These are phyloP conservation scores for Valencia hispanica DNA, from an alignment of 2,797 vertebrate species.

Conservation along the genomic window DNA sequence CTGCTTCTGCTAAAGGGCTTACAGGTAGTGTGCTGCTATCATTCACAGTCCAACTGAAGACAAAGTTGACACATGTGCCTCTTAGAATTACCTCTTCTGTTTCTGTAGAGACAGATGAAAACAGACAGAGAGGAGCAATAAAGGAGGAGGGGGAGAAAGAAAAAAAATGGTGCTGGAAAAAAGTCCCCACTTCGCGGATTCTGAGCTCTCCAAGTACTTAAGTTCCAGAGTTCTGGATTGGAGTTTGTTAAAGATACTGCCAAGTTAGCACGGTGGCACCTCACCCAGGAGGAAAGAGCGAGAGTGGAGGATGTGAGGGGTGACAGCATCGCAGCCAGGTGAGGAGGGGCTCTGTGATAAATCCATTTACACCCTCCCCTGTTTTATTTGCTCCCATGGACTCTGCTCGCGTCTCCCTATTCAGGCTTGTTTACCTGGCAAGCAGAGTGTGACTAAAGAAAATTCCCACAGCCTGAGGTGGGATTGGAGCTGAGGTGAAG, in stretches of 20 bases:
- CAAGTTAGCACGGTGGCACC: constrained; percentile 74
- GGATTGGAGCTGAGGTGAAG: constrained; percentile 69
- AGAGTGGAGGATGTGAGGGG: constrained; percentile 22
- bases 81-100: constrained; percentile 43
- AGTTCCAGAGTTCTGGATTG: constrained; percentile 69
- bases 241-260: constrained; percentile 76
- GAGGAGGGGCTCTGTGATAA: constrained; percentile 77
- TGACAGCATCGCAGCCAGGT: constrained; percentile 41
- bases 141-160: constrained; percentile 11
- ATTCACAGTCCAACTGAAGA: constrained; percentile 63
- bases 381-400: constrained; percentile 81
- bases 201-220: constrained; percentile 51
- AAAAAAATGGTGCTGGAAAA: constrained; percentile 32
- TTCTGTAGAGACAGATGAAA: constrained; percentile 32
- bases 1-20: constrained; percentile 56
- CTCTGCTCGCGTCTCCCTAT: constrained; percentile 78
- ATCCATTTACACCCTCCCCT: constrained; percentile 84
- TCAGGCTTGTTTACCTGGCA: constrained; percentile 92
- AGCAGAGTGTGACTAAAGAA: constrained; percentile 92
- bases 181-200: constrained; percentile 42
- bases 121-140: constrained; percentile 24
- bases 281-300: constrained; percentile 39
- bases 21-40: constrained; percentile 72
- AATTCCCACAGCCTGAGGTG: constrained; percentile 87
- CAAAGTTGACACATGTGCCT: constrained; percentile 69